A percentile compares a stretch with the other conserved stretches of the same genome.
Evolutionary conservation across 2,888 invertebrate species (phyloP).

Genomic region (Lasioglossum calceatum): DNA sequence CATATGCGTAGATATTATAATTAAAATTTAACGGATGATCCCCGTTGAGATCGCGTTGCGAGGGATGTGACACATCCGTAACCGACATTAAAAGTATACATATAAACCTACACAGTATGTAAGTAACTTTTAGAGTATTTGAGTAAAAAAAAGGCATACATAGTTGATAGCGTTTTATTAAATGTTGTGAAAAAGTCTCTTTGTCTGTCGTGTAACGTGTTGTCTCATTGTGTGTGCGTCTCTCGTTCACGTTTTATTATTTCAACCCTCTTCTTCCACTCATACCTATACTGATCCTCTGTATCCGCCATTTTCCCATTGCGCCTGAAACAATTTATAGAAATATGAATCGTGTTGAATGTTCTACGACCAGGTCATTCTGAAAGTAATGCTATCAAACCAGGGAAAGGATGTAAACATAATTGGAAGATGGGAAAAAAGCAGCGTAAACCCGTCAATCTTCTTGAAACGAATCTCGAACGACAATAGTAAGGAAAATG

Average conservation of each 20-base stretch:
- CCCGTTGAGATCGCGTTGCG: slow-evolving; percentile 68
- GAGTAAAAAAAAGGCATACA: slow-evolving; percentile 82
- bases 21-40: slow-evolving; percentile 23
- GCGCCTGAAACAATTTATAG: not conserved
- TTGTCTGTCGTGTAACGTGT: slow-evolving; percentile 68
- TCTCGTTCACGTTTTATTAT: slow-evolving; percentile 32
- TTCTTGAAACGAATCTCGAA: not conserved
- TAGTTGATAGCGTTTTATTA: slow-evolving; percentile 84
- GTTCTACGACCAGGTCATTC: not conserved
- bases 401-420: not conserved
- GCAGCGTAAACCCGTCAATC: not conserved
- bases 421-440: not conserved
- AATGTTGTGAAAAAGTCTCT: slow-evolving; percentile 79
- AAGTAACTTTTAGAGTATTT: slow-evolving; percentile 83
- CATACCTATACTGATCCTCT: not conserved
- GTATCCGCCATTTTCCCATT: not conserved
- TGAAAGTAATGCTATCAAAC: not conserved
- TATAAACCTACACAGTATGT: slow-evolving; percentile 80
- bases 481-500: not conserved
- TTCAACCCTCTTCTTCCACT: slow-evolving; percentile 4
- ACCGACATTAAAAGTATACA: slow-evolving; percentile 74
- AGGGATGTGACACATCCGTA: slow-evolving; percentile 77
- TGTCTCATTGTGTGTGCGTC: slow-evolving; percentile 61
- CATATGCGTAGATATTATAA: slow-evolving; percentile 32
- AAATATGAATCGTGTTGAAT: not conserved